phyloP scores from a whole-genome alignment of 2,888 invertebrate species.

The Galeopsomyia nigrocyanea region DNA sequence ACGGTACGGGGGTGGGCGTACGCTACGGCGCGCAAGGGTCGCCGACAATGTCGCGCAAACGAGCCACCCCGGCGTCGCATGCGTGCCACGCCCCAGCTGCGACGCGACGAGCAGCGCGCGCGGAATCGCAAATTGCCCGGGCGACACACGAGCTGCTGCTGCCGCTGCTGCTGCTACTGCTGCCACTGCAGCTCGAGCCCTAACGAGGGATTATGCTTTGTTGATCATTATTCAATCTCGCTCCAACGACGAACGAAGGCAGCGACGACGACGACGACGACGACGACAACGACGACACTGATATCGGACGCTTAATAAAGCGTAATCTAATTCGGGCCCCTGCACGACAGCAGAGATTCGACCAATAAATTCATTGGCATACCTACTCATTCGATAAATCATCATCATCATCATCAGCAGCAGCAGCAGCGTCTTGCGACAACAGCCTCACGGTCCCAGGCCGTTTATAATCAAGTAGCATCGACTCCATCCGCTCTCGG shows the following conservation, averaged over 20 bases:
- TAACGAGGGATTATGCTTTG: too few relatives aligned
- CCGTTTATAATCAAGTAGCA: conserved; percentile 47
- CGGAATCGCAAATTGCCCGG: conserved; percentile 61
- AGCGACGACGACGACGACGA: too few relatives aligned
- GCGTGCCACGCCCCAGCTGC: conserved; percentile 63
- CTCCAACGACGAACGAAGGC: too few relatives aligned
- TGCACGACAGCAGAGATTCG: not conserved
- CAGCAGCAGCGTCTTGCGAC: conserved; percentile 35
- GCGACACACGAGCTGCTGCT: conserved; percentile 18
- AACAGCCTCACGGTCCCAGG: conserved; percentile 8
- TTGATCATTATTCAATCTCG: too few relatives aligned
- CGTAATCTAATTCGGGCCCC: conserved; percentile 30
- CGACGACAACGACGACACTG: too few relatives aligned
- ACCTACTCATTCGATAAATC: conserved; percentile 40
- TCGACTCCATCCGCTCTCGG: conserved; percentile 48
- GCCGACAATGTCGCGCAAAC: conserved; percentile 64
- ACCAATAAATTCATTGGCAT: too few relatives aligned
- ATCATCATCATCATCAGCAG: conserved; percentile 29
- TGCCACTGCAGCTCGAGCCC: too few relatives aligned
- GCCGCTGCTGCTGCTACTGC: not conserved
- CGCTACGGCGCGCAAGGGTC: conserved; percentile 51
- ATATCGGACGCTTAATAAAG: not conserved
- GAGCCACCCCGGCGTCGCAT: conserved; percentile 55
- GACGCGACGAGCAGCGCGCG: conserved; percentile 50
- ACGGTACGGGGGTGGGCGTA: conserved; percentile 33